phyloP scores from a whole-genome alignment of 2,113 vertebrate genomes.

The Synchiropus splendidus region DNA sequence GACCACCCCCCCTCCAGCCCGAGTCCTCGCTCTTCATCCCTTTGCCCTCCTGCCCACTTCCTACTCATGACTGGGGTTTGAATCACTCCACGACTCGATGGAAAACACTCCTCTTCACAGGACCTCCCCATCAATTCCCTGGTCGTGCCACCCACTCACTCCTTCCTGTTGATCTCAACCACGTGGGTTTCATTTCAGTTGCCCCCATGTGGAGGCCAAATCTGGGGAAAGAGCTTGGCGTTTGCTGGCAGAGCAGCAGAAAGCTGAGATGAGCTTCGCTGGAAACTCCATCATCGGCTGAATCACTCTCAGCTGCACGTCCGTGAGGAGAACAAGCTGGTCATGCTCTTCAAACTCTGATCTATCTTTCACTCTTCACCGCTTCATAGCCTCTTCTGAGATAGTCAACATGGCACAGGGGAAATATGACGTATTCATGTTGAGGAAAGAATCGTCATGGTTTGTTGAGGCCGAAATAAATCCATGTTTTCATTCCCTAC shows the following conservation, averaged over 20 bases:
- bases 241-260: constrained; percentile 61
- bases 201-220: constrained; percentile 34
- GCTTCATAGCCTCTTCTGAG: constrained; percentile 31
- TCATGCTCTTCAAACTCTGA: constrained; percentile 25
- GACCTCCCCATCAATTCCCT: constrained; percentile 44
- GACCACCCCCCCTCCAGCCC: constrained; percentile 36
- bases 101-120: constrained; percentile 30
- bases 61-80: constrained; percentile 11
- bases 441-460: neutral
- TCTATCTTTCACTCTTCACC: constrained; percentile 30
- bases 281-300: constrained; percentile 67
- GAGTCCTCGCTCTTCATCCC: constrained; percentile 11
- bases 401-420: constrained; percentile 21
- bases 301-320: constrained; percentile 60
- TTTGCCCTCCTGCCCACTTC: constrained; percentile 27
- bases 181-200: constrained; percentile 31
- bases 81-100: constrained; percentile 32
- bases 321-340: constrained; percentile 31
- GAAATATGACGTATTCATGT: constrained; percentile 16
- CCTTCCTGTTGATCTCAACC: constrained; percentile 47
- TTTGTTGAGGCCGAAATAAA: too few relatives aligned
- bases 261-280: constrained; percentile 57
- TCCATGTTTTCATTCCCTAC: too few relatives aligned
- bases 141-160: constrained; percentile 64
- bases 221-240: constrained; percentile 49